These are phyloP conservation scores for Stomatorhinus ivindoensis DNA, from an alignment of 2,113 vertebrate genomes.

Conservation along the genomic window DNA sequence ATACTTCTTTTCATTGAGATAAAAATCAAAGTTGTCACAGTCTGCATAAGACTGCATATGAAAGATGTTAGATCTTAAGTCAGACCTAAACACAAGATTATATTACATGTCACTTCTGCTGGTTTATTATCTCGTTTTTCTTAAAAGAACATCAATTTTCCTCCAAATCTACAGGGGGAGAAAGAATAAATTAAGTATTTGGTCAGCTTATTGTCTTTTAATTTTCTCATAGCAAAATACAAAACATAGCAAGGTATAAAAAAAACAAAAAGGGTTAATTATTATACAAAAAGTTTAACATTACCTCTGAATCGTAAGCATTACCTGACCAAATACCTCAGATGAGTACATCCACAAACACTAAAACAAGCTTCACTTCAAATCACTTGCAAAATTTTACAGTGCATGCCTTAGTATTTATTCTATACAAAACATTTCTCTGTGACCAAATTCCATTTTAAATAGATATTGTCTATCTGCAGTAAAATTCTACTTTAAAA, in stretches of 20 bases:
- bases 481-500: conserved; percentile 24
- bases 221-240: conserved; percentile 31
- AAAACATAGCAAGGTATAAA: conserved; percentile 33
- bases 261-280: conserved; percentile 21
- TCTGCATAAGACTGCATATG: background rate
- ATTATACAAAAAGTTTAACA: conserved; percentile 33
- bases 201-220: conserved; percentile 21
- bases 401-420: conserved; percentile 22
- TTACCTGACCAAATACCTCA: conserved; percentile 31
- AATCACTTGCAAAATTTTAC: conserved; percentile 23
- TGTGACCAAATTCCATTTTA: background rate
- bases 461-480: background rate
- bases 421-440: conserved; percentile 22
- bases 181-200: conserved; percentile 30
- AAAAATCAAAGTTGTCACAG: background rate
- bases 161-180: background rate
- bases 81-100: conserved; percentile 3
- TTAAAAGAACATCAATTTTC: conserved; percentile 20
- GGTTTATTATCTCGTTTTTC: conserved; percentile 11
- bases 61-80: background rate
- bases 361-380: conserved; percentile 26
- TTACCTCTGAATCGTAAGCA: conserved; percentile 17
- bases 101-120: background rate
- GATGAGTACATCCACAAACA: conserved; percentile 28
- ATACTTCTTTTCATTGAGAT: background rate